phyloP scores from a whole-genome alignment of 1,140 invertebrate species.

The Cotesia chilonis region DNA sequence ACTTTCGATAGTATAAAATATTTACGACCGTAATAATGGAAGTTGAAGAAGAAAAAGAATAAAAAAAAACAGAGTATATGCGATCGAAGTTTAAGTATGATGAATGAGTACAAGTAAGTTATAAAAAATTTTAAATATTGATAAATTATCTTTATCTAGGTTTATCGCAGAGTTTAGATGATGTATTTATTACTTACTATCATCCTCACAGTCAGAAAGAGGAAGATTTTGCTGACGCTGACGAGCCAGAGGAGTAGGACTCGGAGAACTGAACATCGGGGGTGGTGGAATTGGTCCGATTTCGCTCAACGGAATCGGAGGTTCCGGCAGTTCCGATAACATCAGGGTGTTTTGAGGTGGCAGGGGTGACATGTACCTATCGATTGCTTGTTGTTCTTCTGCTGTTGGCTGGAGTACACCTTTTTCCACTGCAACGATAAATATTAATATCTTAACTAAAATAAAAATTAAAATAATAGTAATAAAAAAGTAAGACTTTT shows the following conservation, averaged over 20 bases:
- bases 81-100: too few species aligned
- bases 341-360: conserved; percentile 68
- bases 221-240: conserved; percentile 65
- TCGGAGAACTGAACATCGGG: conserved; percentile 92
- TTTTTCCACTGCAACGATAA: conserved; percentile 66
- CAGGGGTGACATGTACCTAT: conserved; percentile 58
- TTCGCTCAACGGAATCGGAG: conserved; percentile 89
- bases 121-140: too few species aligned
- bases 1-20: too few species aligned
- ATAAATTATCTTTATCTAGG: too few species aligned
- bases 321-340: conserved; percentile 87
- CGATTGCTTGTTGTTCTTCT: conserved; percentile 62
- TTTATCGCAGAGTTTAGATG: too few species aligned
- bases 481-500: too few species aligned
- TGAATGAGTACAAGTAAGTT: too few species aligned
- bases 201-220: conserved; percentile 71
- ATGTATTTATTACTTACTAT: conserved; percentile 65
- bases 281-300: conserved; percentile 94
- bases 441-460: not conserved
- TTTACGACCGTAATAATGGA: too few species aligned
- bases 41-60: too few species aligned
- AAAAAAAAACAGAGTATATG: too few species aligned
- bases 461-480: too few species aligned
- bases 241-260: conserved; percentile 73
- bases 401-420: conserved; percentile 65